These are phyloP conservation scores for Acholoe squamosa DNA, from an alignment of 2,888 invertebrate species.

Conservation along the genomic window DNA sequence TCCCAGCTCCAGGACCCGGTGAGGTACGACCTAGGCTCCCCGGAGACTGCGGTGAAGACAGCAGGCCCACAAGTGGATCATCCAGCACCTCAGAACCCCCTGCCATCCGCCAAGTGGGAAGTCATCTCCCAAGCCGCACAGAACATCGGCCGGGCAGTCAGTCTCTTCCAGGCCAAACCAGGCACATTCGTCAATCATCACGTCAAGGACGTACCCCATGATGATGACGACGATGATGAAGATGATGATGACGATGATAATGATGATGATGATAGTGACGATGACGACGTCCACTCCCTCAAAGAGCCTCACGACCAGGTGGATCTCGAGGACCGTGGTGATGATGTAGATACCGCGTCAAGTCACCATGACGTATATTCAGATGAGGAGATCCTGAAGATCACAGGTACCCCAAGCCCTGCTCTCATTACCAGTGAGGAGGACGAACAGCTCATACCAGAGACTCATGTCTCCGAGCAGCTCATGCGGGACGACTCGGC, in stretches of 20 bases:
- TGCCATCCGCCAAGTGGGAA: not conserved
- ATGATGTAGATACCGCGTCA: not conserved
- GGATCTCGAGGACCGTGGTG: not conserved
- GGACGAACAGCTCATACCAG: not conserved
- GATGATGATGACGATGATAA: slow-evolving; percentile 4
- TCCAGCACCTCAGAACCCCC: not conserved
- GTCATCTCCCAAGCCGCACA: not conserved
- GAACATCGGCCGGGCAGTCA: not conserved
- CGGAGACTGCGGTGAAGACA: not conserved
- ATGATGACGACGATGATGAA: not conserved
- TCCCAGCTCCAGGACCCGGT: not conserved
- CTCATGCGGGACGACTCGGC: slow-evolving; percentile 21
- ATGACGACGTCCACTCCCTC: not conserved
- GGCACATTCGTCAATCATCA: not conserved
- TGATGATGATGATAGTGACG: slow-evolving; percentile 9
- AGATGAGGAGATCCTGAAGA: slow-evolving; percentile 17
- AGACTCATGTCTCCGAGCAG: not conserved
- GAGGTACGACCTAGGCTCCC: not conserved
- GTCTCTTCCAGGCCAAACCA: not conserved
- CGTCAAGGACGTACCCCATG: not conserved
- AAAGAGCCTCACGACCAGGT: slow-evolving; percentile 10
- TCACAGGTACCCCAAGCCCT: not conserved
- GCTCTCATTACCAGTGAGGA: slow-evolving; percentile 46
- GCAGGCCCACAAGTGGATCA: not conserved
- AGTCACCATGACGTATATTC: not conserved